Evolutionary conservation across 2,797 vertebrate species (phyloP).

Genomic region (Poecilia wingei): DNA sequence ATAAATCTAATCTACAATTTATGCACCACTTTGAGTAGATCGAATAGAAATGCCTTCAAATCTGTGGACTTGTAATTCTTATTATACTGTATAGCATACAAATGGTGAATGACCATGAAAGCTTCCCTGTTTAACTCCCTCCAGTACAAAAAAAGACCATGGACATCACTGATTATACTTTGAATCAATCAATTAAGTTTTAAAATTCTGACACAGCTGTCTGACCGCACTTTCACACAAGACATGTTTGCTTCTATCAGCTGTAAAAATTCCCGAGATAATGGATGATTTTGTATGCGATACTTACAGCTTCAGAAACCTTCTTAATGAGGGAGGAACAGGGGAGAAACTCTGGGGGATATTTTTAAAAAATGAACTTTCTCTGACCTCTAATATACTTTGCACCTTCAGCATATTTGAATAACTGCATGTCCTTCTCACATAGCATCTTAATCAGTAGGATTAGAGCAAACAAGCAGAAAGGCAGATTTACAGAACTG

Average conservation of each 20-base stretch:
- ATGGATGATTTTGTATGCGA: constrained; percentile 22
- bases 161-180: constrained; percentile 1
- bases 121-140: neutral
- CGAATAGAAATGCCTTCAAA: too few relatives aligned
- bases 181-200: neutral
- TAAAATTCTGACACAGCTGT: constrained; percentile 5
- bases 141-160: neutral
- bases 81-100: neutral
- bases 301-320: constrained; percentile 9
- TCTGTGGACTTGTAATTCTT: neutral
- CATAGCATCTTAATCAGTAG: constrained; percentile 29
- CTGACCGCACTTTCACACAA: constrained; percentile 7
- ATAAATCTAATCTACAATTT: neutral
- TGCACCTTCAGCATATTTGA: constrained; percentile 41
- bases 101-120: neutral
- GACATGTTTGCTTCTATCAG: constrained; percentile 7
- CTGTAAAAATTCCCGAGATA: constrained; percentile 10
- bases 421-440: constrained; percentile 22
- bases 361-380: constrained; percentile 20
- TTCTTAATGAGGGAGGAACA: constrained; percentile 28
- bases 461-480: constrained; percentile 7
- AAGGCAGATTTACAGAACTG: constrained; percentile 19
- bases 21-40: too few relatives aligned
- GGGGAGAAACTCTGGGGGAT: neutral
- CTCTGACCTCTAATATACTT: constrained; percentile 40